phyloP scores from a whole-genome alignment of 2,113 vertebrate genomes.

The Thamnophis sirtalis region DNA sequence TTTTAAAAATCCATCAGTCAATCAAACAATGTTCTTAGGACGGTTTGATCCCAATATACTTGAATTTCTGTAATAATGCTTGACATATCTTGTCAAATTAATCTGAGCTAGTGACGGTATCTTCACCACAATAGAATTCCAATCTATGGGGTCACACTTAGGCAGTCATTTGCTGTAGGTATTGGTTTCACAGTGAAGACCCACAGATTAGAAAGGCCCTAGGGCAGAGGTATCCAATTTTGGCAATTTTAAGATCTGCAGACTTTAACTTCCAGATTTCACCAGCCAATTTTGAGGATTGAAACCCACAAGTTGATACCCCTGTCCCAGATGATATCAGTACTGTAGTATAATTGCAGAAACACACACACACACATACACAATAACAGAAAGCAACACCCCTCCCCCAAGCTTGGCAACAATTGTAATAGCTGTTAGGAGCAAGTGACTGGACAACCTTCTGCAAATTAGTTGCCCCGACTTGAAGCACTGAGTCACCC shows the following conservation, averaged over 20 bases:
- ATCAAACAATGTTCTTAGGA: too few species aligned
- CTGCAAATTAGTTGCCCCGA: neutral
- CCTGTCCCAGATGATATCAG: neutral
- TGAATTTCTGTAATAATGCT: rapidly evolving
- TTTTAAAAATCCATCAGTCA: neutral
- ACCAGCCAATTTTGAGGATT: neutral
- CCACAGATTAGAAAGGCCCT: neutral
- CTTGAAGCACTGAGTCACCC: neutral
- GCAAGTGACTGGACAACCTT: neutral
- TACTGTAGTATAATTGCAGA: neutral
- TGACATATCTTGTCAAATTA: neutral
- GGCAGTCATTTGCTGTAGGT: neutral
- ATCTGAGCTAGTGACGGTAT: neutral
- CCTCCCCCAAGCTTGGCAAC: neutral
- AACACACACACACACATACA: neutral
- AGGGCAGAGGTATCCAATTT: neutral
- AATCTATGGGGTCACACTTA: constrained; percentile 19
- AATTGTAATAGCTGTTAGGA: neutral
- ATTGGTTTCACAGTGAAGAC: neutral
- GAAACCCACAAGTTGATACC: neutral
- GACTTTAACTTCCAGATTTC: neutral
- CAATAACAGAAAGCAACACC: neutral
- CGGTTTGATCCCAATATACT: neutral
- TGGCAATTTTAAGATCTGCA: neutral
- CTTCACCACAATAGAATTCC: neutral